Conservation (phyloP, 1,140 invertebrate species). For the Heterodera schachtii region DNA sequence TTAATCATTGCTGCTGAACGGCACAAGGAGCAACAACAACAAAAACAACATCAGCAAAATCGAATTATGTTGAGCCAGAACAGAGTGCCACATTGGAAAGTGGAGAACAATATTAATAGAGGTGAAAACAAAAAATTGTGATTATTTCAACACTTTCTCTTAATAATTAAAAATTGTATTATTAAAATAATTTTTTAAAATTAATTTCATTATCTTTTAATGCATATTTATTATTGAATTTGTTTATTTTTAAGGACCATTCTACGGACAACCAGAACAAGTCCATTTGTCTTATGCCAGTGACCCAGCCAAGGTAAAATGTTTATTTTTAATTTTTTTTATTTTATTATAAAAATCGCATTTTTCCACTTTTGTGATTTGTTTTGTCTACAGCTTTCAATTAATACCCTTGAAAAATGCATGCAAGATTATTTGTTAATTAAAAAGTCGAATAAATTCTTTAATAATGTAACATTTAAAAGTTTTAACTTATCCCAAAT, state of each 20-base stretch:
- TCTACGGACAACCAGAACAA: conserved; percentile 50
- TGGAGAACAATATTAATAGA: background rate
- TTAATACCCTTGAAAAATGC: too few relatives aligned
- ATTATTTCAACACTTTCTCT: too few relatives aligned
- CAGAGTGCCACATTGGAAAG: conserved; percentile 21
- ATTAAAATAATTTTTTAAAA: background rate
- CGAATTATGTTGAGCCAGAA: conserved; percentile 8
- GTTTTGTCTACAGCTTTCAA: too few relatives aligned
- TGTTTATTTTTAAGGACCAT: conserved; percentile 31
- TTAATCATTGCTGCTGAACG: background rate
- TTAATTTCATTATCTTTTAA: background rate
- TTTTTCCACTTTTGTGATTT: too few relatives aligned
- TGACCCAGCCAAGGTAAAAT: background rate
- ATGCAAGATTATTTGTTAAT: too few relatives aligned
- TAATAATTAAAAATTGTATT: too few relatives aligned
- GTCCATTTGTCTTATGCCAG: conserved; percentile 49
- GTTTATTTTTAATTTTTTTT: conserved; percentile 6
- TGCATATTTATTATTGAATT: background rate
- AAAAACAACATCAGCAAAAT: background rate
- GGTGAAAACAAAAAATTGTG: conserved; percentile 1
- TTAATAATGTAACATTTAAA: too few relatives aligned
- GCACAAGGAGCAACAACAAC: too few relatives aligned
- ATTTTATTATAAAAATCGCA: too few relatives aligned
- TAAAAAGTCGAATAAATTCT: too few relatives aligned
- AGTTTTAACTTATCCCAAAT: too few relatives aligned